Base-by-base conservation (phyloP, 2,113 vertebrate species). In the Pholis gunnellus region DNA sequence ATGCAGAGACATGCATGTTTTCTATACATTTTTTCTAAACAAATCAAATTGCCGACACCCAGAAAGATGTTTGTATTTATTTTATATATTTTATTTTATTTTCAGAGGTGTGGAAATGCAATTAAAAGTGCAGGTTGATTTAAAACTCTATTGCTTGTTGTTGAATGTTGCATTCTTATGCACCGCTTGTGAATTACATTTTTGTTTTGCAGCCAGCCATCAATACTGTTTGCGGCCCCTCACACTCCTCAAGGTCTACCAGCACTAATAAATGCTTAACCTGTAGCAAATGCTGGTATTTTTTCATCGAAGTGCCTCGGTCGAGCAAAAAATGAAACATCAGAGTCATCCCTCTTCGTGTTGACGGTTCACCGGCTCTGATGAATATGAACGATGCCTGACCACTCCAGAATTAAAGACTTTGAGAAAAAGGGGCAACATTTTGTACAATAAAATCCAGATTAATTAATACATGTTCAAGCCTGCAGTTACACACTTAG, bases 191-290 rank as follows among this genome's bases (percentile, higher is more conserved):
- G 52, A 81, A 79, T 54, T 75, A 31, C 72, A 67, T 81, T 78
- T 85, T 83, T 57, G 42, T 38, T 84, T 82, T 78, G 50, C 79
- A 59, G 34, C 72, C 46, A 22, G 76, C 71, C 70, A 9, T 81
- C 60, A 74, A 72, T 68, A 46, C 72, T 54, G 57, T 75, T 59
- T 46, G 54, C 48, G 78, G 61, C 48, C 20, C 6, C 50, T 72
- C 31, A 6, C 52, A 31, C 25, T 52, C 78, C 75, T 77, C 31
- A 64, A 78, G 71, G 75, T 81, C 14, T 22, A 81, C 36, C 76
- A 5, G 42, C 73, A 72, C 74, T 66, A 81, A 85, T 83, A 67
- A n/a, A 70, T 65, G 76, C 54, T 27, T 17, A 59, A 74, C 67
- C 73, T 78, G 54, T 29, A 50, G 48, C 70, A 75, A 77, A 52